Percentiles rank a stretch among this genome's conserved stretches.
phyloP scores from a whole-genome alignment of 2,113 vertebrate species.

The Otus sunia region DNA sequence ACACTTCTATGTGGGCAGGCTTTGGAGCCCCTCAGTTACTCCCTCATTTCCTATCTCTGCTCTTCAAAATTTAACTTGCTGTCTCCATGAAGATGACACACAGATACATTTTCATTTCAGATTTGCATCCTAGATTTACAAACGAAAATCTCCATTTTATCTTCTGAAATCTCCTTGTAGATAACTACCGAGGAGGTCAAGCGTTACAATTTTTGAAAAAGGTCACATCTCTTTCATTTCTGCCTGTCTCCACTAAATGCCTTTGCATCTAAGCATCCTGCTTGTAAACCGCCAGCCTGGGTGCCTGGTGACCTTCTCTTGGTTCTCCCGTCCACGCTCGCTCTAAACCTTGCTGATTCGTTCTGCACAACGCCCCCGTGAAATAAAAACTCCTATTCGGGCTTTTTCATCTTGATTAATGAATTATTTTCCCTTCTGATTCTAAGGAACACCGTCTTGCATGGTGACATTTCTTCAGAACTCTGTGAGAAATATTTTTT shows the following conservation, averaged over 20 bases:
- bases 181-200: fast-evolving
- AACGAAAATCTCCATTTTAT: neutral
- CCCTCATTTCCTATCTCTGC: neutral
- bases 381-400: neutral
- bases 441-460: neutral
- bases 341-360: neutral
- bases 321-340: fast-evolving
- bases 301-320: neutral
- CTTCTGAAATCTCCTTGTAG: neutral
- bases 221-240: fast-evolving
- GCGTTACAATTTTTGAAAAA: fast-evolving
- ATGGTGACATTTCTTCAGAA: neutral
- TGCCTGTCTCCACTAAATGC: neutral
- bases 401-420: neutral
- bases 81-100: fast-evolving
- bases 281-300: too few species aligned
- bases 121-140: neutral
- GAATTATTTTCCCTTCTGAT: neutral
- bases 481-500: neutral
- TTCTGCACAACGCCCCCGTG: neutral
- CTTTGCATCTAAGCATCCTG: fast-evolving
- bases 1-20: fast-evolving
- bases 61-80: neutral
- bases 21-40: neutral
- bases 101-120: neutral